phyloP scores from a whole-genome alignment of 2,888 invertebrate species.

The Erpobdella octoculata region DNA sequence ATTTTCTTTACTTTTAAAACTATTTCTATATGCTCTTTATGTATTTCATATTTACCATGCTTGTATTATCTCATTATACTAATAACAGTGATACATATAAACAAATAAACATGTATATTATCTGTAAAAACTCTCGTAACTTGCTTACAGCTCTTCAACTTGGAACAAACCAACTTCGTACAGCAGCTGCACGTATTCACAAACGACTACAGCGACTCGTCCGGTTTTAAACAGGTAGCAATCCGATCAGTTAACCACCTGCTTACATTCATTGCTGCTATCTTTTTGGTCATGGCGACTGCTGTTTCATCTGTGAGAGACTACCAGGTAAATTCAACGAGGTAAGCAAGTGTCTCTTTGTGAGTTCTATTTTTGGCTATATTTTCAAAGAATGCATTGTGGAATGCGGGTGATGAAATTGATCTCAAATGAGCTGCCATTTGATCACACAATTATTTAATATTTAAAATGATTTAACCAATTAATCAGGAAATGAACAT shows the following conservation, averaged over 20 bases:
- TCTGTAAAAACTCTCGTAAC: background rate
- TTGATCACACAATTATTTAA: too few relatives aligned
- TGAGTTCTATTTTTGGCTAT: too few relatives aligned
- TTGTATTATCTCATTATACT: too few relatives aligned
- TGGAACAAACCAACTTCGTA: background rate
- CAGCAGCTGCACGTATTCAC: background rate
- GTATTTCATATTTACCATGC: too few relatives aligned
- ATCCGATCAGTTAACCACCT: background rate
- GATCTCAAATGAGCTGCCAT: too few relatives aligned
- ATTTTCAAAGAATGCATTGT: too few relatives aligned
- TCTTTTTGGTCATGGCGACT: slow-evolving; percentile 7
- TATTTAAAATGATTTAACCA: too few relatives aligned
- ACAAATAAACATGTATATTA: background rate
- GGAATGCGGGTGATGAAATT: too few relatives aligned
- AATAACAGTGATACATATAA: too few relatives aligned
- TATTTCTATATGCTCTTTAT: too few relatives aligned
- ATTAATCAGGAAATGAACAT: too few relatives aligned
- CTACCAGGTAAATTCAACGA: background rate
- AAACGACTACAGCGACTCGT: background rate
- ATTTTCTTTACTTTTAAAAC: too few relatives aligned
- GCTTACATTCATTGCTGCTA: slow-evolving; percentile 7
- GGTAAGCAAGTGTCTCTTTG: background rate
- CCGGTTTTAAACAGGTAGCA: background rate
- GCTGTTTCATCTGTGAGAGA: background rate
- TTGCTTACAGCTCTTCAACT: background rate